Evolutionary conservation across 2,888 invertebrate species (phyloP).

Genomic region (Ptychoptera contaminata): DNA sequence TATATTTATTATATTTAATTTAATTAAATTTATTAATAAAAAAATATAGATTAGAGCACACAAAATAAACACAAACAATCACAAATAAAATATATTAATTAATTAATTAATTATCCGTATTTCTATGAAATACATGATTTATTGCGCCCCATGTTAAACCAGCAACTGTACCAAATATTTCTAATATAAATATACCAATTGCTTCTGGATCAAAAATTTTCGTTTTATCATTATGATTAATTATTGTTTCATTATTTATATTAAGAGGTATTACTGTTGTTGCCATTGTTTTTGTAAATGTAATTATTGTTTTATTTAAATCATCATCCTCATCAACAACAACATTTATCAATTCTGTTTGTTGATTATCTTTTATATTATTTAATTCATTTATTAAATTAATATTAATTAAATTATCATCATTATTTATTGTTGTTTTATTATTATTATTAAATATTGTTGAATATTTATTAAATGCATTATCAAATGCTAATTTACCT

Average conservation of each 20-base stretch:
- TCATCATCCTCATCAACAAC: too few species aligned
- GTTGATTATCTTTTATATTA: too few species aligned
- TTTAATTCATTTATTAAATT: not conserved
- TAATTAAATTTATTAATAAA: too few species aligned
- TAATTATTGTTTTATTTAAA: not conserved
- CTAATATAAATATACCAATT: slow-evolving; percentile 13
- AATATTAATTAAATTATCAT: slow-evolving; percentile 1
- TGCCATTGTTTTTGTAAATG: not conserved
- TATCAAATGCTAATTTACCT: slow-evolving; percentile 6
- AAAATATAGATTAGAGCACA: too few species aligned
- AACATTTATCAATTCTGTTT: too few species aligned
- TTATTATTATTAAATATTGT: slow-evolving; percentile 1
- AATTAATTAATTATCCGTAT: too few species aligned
- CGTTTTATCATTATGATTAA: not conserved
- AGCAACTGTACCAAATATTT: slow-evolving; percentile 13
- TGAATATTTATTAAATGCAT: slow-evolving; percentile 9
- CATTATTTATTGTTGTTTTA: not conserved
- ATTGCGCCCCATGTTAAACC: slow-evolving; percentile 13
- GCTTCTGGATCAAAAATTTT: slow-evolving; percentile 8
- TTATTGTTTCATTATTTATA: too few species aligned
- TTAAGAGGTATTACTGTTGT: not conserved
- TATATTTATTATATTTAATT: too few species aligned
- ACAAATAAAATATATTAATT: too few species aligned
- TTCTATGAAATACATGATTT: slow-evolving; percentile 6
- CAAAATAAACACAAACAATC: too few species aligned